Conservation (phyloP, 2,797 vertebrate species). For the Melanotaenia trifasciata region DNA sequence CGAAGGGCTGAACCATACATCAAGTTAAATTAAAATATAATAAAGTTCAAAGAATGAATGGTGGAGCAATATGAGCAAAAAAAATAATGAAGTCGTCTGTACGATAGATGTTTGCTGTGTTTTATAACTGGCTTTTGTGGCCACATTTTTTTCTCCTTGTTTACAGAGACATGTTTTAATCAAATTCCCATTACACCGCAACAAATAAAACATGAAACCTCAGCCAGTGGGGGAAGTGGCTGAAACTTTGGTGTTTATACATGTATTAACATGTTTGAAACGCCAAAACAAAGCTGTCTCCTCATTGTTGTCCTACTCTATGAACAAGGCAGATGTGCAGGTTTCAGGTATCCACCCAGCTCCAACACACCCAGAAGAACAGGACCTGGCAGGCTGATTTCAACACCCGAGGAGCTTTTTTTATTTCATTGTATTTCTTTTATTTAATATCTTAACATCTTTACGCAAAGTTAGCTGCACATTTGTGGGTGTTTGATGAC, state of each 20-base stretch:
- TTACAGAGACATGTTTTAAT: not conserved
- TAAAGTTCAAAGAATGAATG: not conserved
- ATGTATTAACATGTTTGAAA: not conserved
- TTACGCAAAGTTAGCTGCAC: slow-evolving; percentile 10
- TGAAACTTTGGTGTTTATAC: not conserved
- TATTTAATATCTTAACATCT: too few relatives aligned
- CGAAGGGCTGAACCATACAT: not conserved
- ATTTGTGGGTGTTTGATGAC: slow-evolving; percentile 1
- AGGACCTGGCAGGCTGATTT: slow-evolving; percentile 36
- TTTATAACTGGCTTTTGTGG: not conserved
- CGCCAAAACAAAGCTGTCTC: not conserved
- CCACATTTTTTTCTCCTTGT: not conserved
- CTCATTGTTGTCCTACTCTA: not conserved
- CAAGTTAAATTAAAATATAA: not conserved
- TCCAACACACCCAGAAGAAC: slow-evolving; percentile 42
- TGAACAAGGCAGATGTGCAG: slow-evolving; percentile 18
- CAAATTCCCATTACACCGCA: not conserved
- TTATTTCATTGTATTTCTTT: too few relatives aligned
- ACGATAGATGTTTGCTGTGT: not conserved
- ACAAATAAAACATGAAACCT: not conserved
- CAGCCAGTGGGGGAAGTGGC: not conserved
- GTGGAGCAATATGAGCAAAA: not conserved
- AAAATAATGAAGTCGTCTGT: not conserved
- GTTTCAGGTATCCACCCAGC: slow-evolving; percentile 11
- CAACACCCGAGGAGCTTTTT: slow-evolving; percentile 41